A percentile compares a stretch with the other conserved stretches of the same genome.
Evolutionary conservation across 2,113 vertebrate genomes (phyloP).

Genomic region (Cyphomyrus discorhynchus): DNA sequence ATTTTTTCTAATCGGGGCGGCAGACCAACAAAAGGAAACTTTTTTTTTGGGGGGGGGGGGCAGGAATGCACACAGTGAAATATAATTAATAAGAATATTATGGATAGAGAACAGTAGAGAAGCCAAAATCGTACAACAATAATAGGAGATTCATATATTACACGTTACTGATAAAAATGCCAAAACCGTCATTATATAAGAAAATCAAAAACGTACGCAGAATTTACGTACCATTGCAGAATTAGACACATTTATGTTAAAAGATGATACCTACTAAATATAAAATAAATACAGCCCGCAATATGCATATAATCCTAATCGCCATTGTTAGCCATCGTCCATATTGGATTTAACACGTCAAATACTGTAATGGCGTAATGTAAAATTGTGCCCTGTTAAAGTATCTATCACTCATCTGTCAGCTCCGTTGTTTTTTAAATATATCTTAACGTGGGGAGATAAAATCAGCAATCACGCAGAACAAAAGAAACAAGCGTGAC

Average conservation of each 20-base stretch:
- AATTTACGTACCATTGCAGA: neutral
- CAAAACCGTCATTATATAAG: neutral
- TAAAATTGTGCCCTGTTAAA: neutral
- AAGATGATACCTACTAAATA: neutral
- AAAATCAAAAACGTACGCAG: neutral
- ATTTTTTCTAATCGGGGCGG: neutral
- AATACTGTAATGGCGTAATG: neutral
- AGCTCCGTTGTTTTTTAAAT: neutral
- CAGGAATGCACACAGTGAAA: neutral
- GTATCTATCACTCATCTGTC: neutral
- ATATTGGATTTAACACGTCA: neutral
- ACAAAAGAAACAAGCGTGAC: neutral
- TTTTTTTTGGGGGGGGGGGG: neutral
- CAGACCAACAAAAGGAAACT: neutral
- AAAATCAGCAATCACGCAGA: neutral
- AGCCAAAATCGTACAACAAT: neutral
- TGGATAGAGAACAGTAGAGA: neutral
- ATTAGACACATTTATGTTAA: neutral
- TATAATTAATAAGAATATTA: neutral
- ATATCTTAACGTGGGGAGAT: neutral
- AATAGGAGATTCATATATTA: neutral
- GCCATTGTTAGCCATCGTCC: neutral
- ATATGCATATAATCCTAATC: neutral
- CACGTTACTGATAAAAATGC: neutral
- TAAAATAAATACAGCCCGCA: neutral